Percentiles rank a stretch among this genome's conserved stretches.
Evolutionary conservation across 2,113 vertebrate genomes (phyloP).

Genomic region (Chaetodon trifascialis): DNA sequence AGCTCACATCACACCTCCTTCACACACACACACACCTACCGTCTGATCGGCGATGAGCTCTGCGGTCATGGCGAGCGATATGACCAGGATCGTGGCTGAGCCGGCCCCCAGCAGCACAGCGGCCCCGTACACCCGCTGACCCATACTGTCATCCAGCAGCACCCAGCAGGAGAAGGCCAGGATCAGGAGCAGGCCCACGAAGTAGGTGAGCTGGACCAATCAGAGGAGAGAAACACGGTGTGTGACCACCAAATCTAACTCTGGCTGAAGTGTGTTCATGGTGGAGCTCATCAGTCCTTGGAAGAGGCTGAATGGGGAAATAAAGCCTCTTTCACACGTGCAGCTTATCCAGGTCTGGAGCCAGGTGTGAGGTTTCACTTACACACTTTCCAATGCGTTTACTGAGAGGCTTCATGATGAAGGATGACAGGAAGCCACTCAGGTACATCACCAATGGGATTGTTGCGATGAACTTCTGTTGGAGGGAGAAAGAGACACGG

Average conservation of each 20-base stretch:
- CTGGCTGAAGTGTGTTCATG: too few species aligned
- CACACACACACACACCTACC: slow-evolving; percentile 71
- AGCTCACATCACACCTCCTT: neutral
- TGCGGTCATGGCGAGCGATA: slow-evolving; percentile 94
- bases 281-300: too few species aligned
- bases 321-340: too few species aligned
- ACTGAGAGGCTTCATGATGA: slow-evolving; percentile 95
- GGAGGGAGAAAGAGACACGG: neutral
- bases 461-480: slow-evolving; percentile 93
- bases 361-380: slow-evolving; percentile 71
- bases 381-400: slow-evolving; percentile 90
- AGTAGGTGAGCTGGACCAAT: slow-evolving; percentile 90
- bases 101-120: slow-evolving; percentile 89
- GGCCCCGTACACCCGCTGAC: slow-evolving; percentile 84
- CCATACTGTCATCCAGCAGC: slow-evolving; percentile 82
- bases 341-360: too few species aligned
- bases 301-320: too few species aligned
- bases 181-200: slow-evolving; percentile 89
- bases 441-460: slow-evolving; percentile 96
- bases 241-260: too few species aligned
- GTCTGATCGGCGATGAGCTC: slow-evolving; percentile 94
- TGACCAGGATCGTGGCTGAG: slow-evolving; percentile 93
- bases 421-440: slow-evolving; percentile 93
- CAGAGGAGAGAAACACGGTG: neutral
- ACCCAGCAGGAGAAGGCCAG: slow-evolving; percentile 93